A percentile compares a stretch with the other conserved stretches of the same genome.
These are phyloP conservation scores for Hypotaenidia okinawae DNA, from an alignment of 2,797 vertebrate genomes.

Conservation along the genomic window DNA sequence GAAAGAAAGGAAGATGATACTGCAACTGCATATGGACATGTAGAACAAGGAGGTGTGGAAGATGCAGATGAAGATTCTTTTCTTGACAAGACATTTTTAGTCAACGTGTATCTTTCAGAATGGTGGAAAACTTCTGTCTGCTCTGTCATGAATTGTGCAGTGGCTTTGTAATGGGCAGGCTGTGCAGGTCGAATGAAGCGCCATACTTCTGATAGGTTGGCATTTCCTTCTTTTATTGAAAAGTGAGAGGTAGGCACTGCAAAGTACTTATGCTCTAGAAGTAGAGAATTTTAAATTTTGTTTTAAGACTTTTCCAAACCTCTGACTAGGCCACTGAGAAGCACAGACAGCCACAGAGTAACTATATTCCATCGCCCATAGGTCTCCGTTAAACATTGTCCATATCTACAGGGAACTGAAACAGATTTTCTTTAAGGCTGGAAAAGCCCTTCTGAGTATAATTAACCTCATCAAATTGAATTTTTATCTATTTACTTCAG, in stretches of 20 bases:
- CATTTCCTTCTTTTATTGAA: not conserved
- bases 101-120: not conserved
- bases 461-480: slow-evolving; percentile 60
- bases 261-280: not conserved
- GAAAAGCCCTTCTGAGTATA: slow-evolving; percentile 5
- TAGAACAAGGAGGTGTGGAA: not conserved
- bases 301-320: not conserved
- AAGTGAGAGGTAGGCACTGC: not conserved
- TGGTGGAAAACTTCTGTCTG: not conserved
- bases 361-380: not conserved
- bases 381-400: not conserved
- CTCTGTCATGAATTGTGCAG: not conserved
- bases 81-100: not conserved
- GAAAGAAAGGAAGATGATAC: not conserved
- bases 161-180: not conserved
- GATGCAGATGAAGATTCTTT: not conserved
- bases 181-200: not conserved
- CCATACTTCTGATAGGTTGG: not conserved
- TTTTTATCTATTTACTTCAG: slow-evolving; percentile 57
- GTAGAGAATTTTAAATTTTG: not conserved
- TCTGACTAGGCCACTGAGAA: not conserved
- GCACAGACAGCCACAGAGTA: not conserved
- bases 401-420: not conserved
- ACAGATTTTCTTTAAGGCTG: not conserved
- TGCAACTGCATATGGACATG: not conserved